These are phyloP conservation scores for Sialia sialis DNA, from an alignment of 2,113 vertebrate genomes.

Conservation along the genomic window DNA sequence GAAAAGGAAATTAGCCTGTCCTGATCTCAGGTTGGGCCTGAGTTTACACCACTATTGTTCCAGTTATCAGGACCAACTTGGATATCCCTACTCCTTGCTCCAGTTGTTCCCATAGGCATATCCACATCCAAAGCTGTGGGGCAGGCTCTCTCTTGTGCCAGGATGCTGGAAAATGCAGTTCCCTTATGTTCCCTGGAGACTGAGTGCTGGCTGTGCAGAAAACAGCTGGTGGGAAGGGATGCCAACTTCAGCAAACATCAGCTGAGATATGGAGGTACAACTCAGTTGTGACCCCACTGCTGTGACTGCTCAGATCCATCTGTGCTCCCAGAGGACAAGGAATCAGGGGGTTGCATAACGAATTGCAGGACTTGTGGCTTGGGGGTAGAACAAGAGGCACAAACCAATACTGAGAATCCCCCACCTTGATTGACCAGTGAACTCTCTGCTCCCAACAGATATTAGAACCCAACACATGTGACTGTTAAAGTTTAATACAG, in stretches of 20 bases:
- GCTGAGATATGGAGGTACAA: background rate
- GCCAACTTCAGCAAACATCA: background rate
- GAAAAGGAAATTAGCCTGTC: background rate
- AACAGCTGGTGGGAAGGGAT: background rate
- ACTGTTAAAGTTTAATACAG: background rate
- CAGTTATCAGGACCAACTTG: background rate
- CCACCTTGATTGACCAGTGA: background rate
- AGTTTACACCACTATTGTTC: background rate
- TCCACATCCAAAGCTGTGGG: background rate
- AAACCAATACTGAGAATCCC: background rate
- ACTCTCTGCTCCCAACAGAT: background rate
- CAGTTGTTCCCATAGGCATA: fast-evolving
- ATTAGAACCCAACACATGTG: background rate
- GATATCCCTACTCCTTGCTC: background rate
- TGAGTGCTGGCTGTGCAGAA: background rate
- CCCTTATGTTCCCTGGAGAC: fast-evolving
- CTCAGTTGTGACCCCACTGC: background rate
- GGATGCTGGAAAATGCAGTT: background rate
- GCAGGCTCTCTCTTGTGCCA: background rate
- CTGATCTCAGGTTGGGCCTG: background rate
- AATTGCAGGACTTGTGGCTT: background rate
- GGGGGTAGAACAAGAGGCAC: fast-evolving
- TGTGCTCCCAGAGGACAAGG: background rate
- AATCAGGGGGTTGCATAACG: background rate
- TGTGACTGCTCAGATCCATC: background rate